phyloP scores from a whole-genome alignment of 2,797 vertebrate species.

The Chrysolophus pictus region DNA sequence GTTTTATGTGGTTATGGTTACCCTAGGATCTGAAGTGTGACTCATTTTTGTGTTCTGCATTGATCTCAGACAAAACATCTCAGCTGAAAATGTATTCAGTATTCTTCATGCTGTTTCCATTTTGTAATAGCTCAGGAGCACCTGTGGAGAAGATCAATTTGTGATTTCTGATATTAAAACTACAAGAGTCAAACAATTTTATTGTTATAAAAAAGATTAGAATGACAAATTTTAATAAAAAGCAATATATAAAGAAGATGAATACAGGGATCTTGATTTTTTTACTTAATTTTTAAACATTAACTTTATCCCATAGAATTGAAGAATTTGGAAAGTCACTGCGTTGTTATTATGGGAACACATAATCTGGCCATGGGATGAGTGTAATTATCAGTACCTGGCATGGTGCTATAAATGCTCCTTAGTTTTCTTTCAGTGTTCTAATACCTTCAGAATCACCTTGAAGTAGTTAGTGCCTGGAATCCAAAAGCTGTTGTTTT shows the following conservation, averaged over 20 bases:
- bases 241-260: not conserved
- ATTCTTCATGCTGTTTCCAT: not conserved
- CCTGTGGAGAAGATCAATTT: not conserved
- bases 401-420: not conserved
- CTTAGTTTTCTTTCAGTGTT: not conserved
- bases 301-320: not conserved
- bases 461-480: not conserved
- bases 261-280: not conserved
- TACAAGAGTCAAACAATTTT: not conserved
- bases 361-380: not conserved
- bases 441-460: not conserved
- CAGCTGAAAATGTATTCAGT: not conserved
- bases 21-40: not conserved
- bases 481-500: not conserved
- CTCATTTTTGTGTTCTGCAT: constrained; percentile 21
- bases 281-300: not conserved
- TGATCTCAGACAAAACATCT: constrained; percentile 14
- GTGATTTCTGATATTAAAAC: not conserved
- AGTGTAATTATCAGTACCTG: not conserved
- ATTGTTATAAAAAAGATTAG: not conserved
- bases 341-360: not conserved
- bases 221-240: not conserved
- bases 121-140: not conserved
- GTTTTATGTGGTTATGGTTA: not conserved
- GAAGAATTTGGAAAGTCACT: not conserved